These are phyloP conservation scores for Mallotus villosus DNA, from an alignment of 2,797 vertebrate genomes.

Conservation along the genomic window DNA sequence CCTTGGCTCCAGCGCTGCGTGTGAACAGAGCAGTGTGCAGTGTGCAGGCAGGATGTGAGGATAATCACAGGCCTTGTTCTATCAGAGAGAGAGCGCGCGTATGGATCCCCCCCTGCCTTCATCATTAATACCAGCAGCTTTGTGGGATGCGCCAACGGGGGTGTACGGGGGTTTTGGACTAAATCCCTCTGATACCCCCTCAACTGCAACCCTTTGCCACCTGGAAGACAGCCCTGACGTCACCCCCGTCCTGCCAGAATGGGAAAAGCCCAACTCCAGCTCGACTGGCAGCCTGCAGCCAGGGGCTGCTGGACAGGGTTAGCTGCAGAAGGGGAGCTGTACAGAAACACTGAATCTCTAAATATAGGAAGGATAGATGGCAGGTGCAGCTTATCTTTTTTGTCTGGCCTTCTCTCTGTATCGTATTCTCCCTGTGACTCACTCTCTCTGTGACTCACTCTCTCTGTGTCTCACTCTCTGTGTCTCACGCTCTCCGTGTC, in stretches of 20 bases:
- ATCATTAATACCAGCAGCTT: slow-evolving; percentile 55
- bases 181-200: slow-evolving; percentile 20
- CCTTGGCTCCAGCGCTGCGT: background rate
- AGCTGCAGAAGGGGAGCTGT: too few relatives aligned
- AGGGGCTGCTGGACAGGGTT: too few relatives aligned
- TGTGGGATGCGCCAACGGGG: slow-evolving; percentile 27
- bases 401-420: too few relatives aligned
- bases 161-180: slow-evolving; percentile 39
- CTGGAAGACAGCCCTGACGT: slow-evolving; percentile 48
- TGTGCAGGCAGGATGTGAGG: background rate
- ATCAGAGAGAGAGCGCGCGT: slow-evolving; percentile 16
- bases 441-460: too few relatives aligned
- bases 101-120: slow-evolving; percentile 26
- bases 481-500: too few relatives aligned
- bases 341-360: too few relatives aligned
- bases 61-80: slow-evolving; percentile 26
- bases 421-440: too few relatives aligned
- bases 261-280: slow-evolving; percentile 9
- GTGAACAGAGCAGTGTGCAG: background rate
- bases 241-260: slow-evolving; percentile 22
- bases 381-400: too few relatives aligned
- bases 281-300: too few relatives aligned
- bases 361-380: too few relatives aligned
- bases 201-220: slow-evolving; percentile 19
- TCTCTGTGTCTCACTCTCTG: too few relatives aligned